Conservation (phyloP, 2,113 vertebrate genomes). For the Pedetes capensis region DNA sequence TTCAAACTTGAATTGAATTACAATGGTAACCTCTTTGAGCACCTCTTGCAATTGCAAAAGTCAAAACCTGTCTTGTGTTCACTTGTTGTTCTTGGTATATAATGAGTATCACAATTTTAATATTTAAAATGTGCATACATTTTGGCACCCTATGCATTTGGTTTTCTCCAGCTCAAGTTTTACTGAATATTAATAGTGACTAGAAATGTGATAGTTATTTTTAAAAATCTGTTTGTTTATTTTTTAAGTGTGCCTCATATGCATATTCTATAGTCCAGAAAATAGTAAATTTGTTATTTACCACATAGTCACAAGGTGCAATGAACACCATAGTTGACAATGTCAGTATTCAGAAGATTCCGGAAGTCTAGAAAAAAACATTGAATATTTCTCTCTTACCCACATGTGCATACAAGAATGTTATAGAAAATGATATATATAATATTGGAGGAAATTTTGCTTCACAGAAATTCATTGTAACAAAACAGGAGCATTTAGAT, state of each 20-base stretch:
- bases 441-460: neutral
- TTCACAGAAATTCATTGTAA: constrained; percentile 29
- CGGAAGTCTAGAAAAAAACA: constrained; percentile 15
- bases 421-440: neutral
- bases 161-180: constrained; percentile 25
- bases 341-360: neutral
- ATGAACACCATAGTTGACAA: neutral
- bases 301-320: neutral
- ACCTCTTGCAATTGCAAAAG: too few relatives aligned
- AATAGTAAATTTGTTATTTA: constrained; percentile 15
- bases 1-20: too few relatives aligned
- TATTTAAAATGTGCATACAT: too few relatives aligned
- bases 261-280: neutral
- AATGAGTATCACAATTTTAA: too few relatives aligned
- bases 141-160: too few relatives aligned
- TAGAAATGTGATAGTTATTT: neutral
- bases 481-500: neutral
- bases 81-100: too few relatives aligned
- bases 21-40: too few relatives aligned
- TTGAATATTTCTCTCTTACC: neutral
- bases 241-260: neutral
- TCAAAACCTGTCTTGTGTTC: too few relatives aligned
- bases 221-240: neutral
- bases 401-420: neutral
- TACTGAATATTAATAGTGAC: constrained; percentile 10